Percentiles rank a stretch among this genome's conserved stretches.
These are phyloP conservation scores for Anguilla japonica DNA, from an alignment of 2,113 vertebrate species.

Conservation along the genomic window DNA sequence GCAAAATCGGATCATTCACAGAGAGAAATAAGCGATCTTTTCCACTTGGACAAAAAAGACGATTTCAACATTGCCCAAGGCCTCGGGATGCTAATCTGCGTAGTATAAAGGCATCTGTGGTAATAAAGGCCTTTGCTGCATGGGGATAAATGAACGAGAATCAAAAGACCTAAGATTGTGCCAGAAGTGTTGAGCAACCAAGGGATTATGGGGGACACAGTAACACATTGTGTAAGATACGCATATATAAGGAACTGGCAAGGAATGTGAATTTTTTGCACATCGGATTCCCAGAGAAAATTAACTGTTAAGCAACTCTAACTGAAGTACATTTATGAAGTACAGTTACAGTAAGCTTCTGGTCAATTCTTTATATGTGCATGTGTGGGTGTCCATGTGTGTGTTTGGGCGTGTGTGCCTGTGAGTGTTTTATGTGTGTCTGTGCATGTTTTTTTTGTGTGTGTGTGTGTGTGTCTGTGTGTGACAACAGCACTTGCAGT, in stretches of 20 bases:
- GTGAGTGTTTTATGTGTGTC: neutral
- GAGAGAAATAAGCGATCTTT: conserved; percentile 2
- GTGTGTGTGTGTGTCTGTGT: neutral
- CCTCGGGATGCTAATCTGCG: conserved; percentile 6
- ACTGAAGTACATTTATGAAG: neutral
- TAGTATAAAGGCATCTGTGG: neutral
- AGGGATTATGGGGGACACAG: neutral
- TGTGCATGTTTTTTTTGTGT: neutral
- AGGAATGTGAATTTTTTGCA: conserved; percentile 2
- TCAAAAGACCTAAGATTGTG: neutral
- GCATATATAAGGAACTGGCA: neutral
- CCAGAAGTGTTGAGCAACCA: neutral
- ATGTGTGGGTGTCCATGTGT: neutral
- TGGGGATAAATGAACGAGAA: neutral
- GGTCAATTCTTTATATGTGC: neutral
- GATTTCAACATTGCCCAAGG: neutral
- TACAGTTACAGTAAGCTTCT: neutral
- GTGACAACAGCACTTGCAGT: neutral
- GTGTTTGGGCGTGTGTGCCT: neutral
- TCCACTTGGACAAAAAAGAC: neutral
- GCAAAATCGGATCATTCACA: neutral
- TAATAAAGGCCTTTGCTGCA: neutral
- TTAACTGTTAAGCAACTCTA: neutral
- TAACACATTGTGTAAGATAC: neutral
- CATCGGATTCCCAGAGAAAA: neutral